These are phyloP conservation scores for Drosophila persimilis DNA, from an alignment of 1,140 invertebrate species.

Conservation along the genomic window DNA sequence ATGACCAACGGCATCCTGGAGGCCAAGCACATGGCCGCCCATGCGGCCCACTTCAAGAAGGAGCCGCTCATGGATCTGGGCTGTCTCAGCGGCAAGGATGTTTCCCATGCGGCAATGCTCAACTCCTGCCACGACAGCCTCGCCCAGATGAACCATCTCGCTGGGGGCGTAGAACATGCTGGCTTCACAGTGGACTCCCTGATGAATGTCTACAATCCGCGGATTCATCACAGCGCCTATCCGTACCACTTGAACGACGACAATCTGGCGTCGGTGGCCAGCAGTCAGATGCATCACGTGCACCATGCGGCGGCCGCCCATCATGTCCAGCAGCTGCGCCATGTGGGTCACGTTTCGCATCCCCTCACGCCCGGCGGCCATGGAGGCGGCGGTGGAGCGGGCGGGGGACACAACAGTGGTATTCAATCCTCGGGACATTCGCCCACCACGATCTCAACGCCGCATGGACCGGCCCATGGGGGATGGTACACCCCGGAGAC, in stretches of 20 bases:
- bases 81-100: conserved; percentile 76
- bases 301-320: conserved; percentile 77
- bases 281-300: conserved; percentile 71
- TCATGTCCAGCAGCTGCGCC: conserved; percentile 74
- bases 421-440: conserved; percentile 75
- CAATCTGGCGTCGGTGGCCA: conserved; percentile 71
- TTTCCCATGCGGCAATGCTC: conserved; percentile 74
- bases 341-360: conserved; percentile 72
- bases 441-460: conserved; percentile 78
- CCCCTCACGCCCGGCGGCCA: conserved; percentile 68
- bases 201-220: conserved; percentile 83
- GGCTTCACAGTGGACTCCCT: conserved; percentile 82
- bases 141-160: conserved; percentile 82
- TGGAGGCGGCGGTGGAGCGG: conserved; percentile 44
- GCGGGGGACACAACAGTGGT: conserved; percentile 15
- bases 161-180: conserved; percentile 73
- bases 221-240: conserved; percentile 82
- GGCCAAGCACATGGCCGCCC: conserved; percentile 77
- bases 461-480: conserved; percentile 77
- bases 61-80: conserved; percentile 78
- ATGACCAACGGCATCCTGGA: conserved; percentile 82
- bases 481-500: conserved; percentile 83
- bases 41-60: conserved; percentile 77
- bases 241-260: conserved; percentile 82
- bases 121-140: conserved; percentile 82